Conservation (phyloP, 2,797 vertebrate species). For the Clarias laeviceps region DNA sequence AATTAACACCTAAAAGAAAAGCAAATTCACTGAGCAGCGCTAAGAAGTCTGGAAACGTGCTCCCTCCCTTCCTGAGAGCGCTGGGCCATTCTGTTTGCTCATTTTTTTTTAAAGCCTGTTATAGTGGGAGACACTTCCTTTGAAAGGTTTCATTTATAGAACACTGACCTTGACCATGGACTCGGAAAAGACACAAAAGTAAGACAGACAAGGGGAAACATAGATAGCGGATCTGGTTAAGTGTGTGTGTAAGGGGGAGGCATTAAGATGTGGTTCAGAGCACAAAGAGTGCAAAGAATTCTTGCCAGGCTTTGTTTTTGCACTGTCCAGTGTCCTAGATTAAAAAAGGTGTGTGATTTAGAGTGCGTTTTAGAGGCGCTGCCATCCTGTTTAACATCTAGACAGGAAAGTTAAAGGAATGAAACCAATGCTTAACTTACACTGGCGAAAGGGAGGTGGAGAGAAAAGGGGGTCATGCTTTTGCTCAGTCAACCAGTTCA, state of each 20-base stretch:
- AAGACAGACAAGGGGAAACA: constrained; percentile 74
- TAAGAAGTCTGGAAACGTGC: not conserved
- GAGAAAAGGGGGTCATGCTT: constrained; percentile 62
- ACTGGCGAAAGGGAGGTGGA: constrained; percentile 34
- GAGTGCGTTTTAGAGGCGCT: not conserved
- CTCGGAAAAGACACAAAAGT: constrained; percentile 60
- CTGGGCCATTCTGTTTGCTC: constrained; percentile 73
- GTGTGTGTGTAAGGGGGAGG: not conserved
- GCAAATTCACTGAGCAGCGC: no score
- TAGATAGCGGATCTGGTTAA: constrained; percentile 13
- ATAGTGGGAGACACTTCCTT: constrained; percentile 75
- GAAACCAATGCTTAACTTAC: constrained; percentile 36
- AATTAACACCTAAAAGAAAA: not conserved
- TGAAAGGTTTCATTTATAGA: constrained; percentile 74
- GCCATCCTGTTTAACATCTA: not conserved
- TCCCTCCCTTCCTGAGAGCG: constrained; percentile 39
- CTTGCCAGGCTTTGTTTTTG: not conserved
- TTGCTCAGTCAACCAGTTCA: constrained; percentile 45
- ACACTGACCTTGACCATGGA: constrained; percentile 72
- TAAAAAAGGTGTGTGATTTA: constrained; percentile 20
- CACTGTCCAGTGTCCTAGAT: constrained; percentile 10
- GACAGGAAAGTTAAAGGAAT: not conserved
- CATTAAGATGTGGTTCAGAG: constrained; percentile 16
- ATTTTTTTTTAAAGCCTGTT: not conserved
- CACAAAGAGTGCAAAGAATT: constrained; percentile 26